Conservation (phyloP, 2,113 vertebrate species). For the Corynorhinus townsendii region DNA sequence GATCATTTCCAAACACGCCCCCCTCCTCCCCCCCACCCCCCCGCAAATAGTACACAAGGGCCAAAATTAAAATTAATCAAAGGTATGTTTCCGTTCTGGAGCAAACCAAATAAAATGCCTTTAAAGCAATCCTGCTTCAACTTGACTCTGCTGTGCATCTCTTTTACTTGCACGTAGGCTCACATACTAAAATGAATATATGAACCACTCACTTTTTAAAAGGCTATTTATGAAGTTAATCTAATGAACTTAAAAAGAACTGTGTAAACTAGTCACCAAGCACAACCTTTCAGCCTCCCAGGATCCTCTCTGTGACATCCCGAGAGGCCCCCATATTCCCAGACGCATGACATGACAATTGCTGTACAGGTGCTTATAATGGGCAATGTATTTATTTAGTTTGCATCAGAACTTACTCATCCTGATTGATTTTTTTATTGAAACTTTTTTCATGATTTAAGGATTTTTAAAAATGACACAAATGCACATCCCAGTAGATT, state of each 20-base stretch:
- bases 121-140: neutral
- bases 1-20: neutral
- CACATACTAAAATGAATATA: neutral
- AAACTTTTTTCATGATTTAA: neutral
- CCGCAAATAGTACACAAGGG: neutral
- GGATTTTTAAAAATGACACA: neutral
- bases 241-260: neutral
- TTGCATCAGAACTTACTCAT: conserved; percentile 58
- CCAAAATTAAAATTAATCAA: neutral
- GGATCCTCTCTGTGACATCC: neutral
- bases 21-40: too few relatives aligned
- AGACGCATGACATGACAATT: neutral
- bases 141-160: neutral
- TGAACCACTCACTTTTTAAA: neutral
- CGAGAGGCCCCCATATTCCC: neutral
- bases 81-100: conserved; percentile 49
- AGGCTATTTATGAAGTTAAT: neutral
- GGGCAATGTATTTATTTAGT: conserved; percentile 42
- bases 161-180: neutral
- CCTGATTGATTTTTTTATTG: neutral
- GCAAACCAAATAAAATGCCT: conserved; percentile 61
- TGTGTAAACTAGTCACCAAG: neutral
- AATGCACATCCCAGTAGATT: neutral
- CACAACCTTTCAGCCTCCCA: neutral
- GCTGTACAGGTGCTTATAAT: neutral